Conservation (phyloP, 2,797 vertebrate species). For the Betta splendens region DNA sequence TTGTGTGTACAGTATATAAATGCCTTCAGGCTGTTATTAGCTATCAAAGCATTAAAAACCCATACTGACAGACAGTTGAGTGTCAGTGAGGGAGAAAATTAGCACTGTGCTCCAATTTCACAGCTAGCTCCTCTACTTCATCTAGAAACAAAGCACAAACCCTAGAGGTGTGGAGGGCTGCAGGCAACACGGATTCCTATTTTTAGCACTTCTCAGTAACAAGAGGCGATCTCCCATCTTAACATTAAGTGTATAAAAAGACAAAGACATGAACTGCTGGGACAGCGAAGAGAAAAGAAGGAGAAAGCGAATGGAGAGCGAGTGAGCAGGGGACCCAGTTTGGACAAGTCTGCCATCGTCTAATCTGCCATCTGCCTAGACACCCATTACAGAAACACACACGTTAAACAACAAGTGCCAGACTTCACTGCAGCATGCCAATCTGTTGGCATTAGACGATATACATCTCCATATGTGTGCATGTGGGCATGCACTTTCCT, state of each 20-base stretch:
- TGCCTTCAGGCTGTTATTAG: conserved; percentile 33
- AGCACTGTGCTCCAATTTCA: conserved; percentile 52
- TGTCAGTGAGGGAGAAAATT: conserved; percentile 59
- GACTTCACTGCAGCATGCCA: conserved; percentile 53
- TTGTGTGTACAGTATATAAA: neutral
- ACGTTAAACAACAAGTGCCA: conserved; percentile 37
- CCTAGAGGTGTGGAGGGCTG: conserved; percentile 35
- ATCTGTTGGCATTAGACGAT: conserved; percentile 35
- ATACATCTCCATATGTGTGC: neutral
- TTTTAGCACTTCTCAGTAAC: conserved; percentile 33
- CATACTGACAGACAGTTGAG: conserved; percentile 46
- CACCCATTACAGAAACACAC: conserved; percentile 28
- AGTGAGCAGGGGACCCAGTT: conserved; percentile 35
- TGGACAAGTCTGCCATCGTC: conserved; percentile 59
- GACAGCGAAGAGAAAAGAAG: conserved; percentile 14
- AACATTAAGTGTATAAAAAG: conserved; percentile 39
- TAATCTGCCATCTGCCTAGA: conserved; percentile 78
- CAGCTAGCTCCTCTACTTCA: conserved; percentile 39
- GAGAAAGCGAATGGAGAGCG: conserved; percentile 20
- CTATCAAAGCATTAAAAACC: conserved; percentile 59
- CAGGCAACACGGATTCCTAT: conserved; percentile 1
- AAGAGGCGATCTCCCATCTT: conserved; percentile 28
- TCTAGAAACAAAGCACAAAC: conserved; percentile 48
- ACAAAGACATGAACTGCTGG: conserved; percentile 27
- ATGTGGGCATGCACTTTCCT: conserved; percentile 30